Evolutionary conservation across 2,888 invertebrate genomes (phyloP), one percentile per base, ranked within the genome.

Genomic region (Endotricha flammealis): DNA sequence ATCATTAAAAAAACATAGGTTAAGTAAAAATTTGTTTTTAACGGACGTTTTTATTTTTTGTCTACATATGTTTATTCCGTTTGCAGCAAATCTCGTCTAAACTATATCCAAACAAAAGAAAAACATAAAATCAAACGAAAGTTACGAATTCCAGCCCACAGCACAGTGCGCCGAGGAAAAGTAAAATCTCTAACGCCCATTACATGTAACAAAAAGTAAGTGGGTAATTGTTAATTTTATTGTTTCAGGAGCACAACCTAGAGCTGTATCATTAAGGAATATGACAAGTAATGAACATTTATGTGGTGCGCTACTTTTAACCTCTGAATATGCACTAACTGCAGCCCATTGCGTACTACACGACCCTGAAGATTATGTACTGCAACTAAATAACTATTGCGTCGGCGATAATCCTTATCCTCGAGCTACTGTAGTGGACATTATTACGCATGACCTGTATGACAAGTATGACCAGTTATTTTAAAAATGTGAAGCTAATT

Each of bases 311-410:
- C 67, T 70, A 1, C 35, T 86, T 1, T 41, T 87, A 3, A 62
- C 75, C 1, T 43, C 56, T 4, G 33, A 59, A 1, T 57, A 52
- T 16, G 80, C 81, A 0, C 13, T 86, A 23, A 86, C 87, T 3
- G 81, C 85, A 1, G 86, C 86, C 0, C 87, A 87, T 44, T 87
- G 87, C 46, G 64, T 77, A 1, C 29, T 46, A n/a, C 32, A 51
- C 7, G 36, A 36, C 7, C 44, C 60, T 4, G 22, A 49, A 0
- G 46, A 67, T 5, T 86, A 81, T 34, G 7, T 42, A 1, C 38
- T 87, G 8, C 56, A 58, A 27, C 44, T 86, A 2, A 76, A 71
- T 44, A 87, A 86, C 49, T 55, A 64, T 37, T 82, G 83, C 11
- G 11, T 25, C 6, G 25, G 13, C 38, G 41, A 46, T 5, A 41